Evolutionary conservation across 92 coral and sea anemone genomes (phyloP).

Genomic region (Paragorgia papillata): DNA sequence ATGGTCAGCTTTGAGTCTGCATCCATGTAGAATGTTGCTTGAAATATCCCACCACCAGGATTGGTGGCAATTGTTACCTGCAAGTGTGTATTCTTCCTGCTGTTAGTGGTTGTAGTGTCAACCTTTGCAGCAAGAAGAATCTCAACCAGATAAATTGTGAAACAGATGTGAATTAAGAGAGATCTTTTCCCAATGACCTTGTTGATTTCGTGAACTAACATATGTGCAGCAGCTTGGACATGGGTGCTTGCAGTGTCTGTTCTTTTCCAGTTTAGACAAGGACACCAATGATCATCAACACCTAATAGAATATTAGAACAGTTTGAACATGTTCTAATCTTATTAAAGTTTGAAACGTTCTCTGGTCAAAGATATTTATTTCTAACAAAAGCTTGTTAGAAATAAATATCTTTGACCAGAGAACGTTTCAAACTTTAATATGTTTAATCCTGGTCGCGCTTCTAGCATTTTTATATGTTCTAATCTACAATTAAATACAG

Average conservation of each 20-base stretch:
- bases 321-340: neutral
- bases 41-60: slow-evolving; percentile 72
- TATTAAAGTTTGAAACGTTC: too few relatives aligned
- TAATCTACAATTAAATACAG: neutral
- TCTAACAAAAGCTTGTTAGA: too few relatives aligned
- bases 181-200: slow-evolving; percentile 53
- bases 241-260: slow-evolving; percentile 38
- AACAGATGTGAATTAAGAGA: slow-evolving; percentile 50
- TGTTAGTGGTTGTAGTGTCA: slow-evolving; percentile 40
- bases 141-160: slow-evolving; percentile 57
- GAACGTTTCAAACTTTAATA: too few relatives aligned
- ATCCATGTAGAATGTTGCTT: slow-evolving; percentile 65
- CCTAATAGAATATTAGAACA: slow-evolving; percentile 41
- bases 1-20: slow-evolving; percentile 60
- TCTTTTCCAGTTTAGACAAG: slow-evolving; percentile 69
- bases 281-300: slow-evolving; percentile 78
- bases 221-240: slow-evolving; percentile 59
- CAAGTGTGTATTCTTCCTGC: slow-evolving; percentile 47
- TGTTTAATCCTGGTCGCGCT: too few relatives aligned
- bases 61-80: slow-evolving; percentile 67
- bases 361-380: too few relatives aligned
- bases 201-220: slow-evolving; percentile 66
- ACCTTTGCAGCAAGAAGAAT: slow-evolving; percentile 64
- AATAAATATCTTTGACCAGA: too few relatives aligned
- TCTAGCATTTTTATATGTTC: too few relatives aligned